Evolutionary conservation across 2,888 invertebrate genomes (phyloP), one percentile per base, ranked within the genome.

Genomic region (Machimus atricapillus): DNA sequence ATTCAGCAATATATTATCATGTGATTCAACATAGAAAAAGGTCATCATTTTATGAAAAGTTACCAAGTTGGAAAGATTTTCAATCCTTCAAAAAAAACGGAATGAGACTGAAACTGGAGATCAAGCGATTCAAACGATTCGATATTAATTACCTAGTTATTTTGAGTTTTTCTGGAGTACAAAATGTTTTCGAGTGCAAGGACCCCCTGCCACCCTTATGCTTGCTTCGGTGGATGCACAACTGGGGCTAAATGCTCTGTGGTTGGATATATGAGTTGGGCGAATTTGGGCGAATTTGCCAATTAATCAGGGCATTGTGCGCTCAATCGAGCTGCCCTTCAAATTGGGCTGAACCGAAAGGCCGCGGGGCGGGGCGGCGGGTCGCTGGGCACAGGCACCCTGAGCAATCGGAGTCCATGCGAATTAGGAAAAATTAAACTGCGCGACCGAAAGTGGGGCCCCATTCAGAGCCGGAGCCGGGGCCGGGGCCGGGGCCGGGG

Each of bases 401-500:
- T 23, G 1, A 79, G 52, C 12, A 52, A 56, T 52, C 9, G 16
- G 16, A 76, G 12, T 37, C 76, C 4, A 66, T 74, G 31, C 46
- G 85, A 85, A 74, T 85, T 74, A 66, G 14, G 19, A 34, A 85
- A 85, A 85, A 85, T 85, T 37, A 37, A 76, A 76, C 27, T 66
- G 27, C 19, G 58, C 58, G 58, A 23, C 31, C 34, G 34, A 76
- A 27, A 74, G n/a, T 27, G 66, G 58, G 23, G 27, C 19, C 34
- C 52, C n/a, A 27, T 46, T 27, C n/a, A 12, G n/a, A 77, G 31
- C 31, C 23, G 37, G 34, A 19, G 66, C 23, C 86, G 78, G 12
- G 12, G 9, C 56, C n/a, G 19, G n/a, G 58, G 31, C 31, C 23
- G 37, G 34, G 34, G 66, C 23, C 86, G 78, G 12, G 12, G 9